phyloP scores from a whole-genome alignment of 1,140 invertebrate genomes.

The Brachionus angularis region DNA sequence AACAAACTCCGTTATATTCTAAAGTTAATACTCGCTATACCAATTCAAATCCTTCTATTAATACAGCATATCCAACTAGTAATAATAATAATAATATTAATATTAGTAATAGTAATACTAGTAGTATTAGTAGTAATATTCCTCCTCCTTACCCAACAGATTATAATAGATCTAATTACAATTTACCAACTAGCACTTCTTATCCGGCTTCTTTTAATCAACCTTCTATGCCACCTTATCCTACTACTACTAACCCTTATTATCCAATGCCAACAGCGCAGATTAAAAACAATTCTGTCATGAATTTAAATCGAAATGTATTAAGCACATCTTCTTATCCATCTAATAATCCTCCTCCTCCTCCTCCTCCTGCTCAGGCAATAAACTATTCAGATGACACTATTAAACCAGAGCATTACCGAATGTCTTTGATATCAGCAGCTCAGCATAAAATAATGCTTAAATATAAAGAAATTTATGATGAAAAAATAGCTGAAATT shows the following conservation, averaged over 20 bases:
- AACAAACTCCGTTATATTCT: constrained; percentile 84
- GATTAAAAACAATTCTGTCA: background rate
- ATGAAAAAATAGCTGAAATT: constrained; percentile 78
- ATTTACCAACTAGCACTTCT: constrained; percentile 46
- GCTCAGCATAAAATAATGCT: constrained; percentile 87
- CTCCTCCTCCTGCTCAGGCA: constrained; percentile 53
- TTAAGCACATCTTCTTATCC: too few species aligned
- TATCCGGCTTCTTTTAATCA: constrained; percentile 48
- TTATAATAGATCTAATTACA: background rate
- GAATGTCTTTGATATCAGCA: constrained; percentile 80
- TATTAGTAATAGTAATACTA: too few species aligned
- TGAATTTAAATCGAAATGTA: too few species aligned
- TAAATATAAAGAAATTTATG: constrained; percentile 78
- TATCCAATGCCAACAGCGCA: constrained; percentile 42
- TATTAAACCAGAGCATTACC: constrained; percentile 43
- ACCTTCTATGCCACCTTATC: constrained; percentile 45
- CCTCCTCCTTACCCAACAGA: constrained; percentile 30
- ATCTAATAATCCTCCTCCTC: constrained; percentile 46
- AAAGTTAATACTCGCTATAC: constrained; percentile 45
- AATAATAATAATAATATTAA: too few species aligned
- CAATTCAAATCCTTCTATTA: background rate
- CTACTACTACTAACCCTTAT: constrained; percentile 28
- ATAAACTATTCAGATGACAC: constrained; percentile 39
- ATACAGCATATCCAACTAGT: too few species aligned
- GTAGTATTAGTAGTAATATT: too few species aligned